Percentiles rank a stretch among this genome's conserved stretches.
Conservation (phyloP, 2,888 invertebrate genomes). For the Catocala sponsa region DNA sequence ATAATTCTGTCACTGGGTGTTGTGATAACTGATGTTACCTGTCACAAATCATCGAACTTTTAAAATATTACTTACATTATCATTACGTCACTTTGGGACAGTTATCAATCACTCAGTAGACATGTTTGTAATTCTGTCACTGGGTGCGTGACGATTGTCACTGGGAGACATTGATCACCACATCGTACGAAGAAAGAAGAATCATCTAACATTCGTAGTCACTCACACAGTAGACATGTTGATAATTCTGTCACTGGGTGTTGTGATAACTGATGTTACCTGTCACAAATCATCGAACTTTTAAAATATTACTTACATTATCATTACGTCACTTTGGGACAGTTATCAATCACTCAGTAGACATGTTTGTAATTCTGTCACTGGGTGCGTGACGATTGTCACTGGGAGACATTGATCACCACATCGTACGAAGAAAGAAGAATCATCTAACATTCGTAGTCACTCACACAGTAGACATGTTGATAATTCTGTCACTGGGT, state of each 20-base stretch:
- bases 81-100: neutral
- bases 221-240: slow-evolving; percentile 37
- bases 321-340: too few relatives aligned
- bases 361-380: too few relatives aligned
- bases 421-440: neutral
- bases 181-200: too few relatives aligned
- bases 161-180: neutral
- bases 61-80: neutral
- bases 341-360: too few relatives aligned
- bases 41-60: slow-evolving; percentile 3
- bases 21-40: slow-evolving; percentile 27
- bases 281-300: neutral
- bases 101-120: slow-evolving; percentile 14
- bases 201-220: too few relatives aligned
- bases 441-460: neutral
- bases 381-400: too few relatives aligned
- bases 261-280: slow-evolving; percentile 28
- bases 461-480: slow-evolving; percentile 28
- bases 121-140: slow-evolving; percentile 13
- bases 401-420: too few relatives aligned
- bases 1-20: slow-evolving; percentile 49
- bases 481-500: slow-evolving; percentile 48
- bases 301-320: too few relatives aligned
- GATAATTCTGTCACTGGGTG: slow-evolving; percentile 49
- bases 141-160: slow-evolving; percentile 10